Conservation (phyloP, 2,113 vertebrate species). For the Leptocoma aspasia region DNA sequence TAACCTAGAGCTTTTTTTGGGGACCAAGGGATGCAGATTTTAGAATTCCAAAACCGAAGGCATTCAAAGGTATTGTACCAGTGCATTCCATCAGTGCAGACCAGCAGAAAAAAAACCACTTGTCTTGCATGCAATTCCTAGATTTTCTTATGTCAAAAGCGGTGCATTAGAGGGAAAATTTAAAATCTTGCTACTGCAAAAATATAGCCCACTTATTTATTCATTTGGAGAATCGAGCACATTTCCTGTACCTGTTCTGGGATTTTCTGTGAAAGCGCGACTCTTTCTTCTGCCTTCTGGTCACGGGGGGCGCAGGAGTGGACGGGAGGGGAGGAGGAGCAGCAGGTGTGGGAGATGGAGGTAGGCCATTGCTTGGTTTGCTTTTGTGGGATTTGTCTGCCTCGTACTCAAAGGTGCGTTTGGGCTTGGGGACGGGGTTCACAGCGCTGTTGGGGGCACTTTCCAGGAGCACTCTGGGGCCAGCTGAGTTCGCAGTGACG, state of each 20-base stretch:
- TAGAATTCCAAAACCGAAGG: not conserved
- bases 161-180: not conserved
- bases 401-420: slow-evolving; percentile 98
- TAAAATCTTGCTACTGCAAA: not conserved
- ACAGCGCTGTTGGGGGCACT: slow-evolving; percentile 74
- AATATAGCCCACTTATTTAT: not conserved
- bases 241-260: slow-evolving; percentile 84
- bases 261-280: slow-evolving; percentile 76
- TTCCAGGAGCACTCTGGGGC: slow-evolving; percentile 72
- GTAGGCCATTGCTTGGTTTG: slow-evolving; percentile 87
- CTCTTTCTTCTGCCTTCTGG: slow-evolving; percentile 79
- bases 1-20: not conserved
- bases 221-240: not conserved
- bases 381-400: slow-evolving; percentile 87
- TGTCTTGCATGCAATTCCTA: not conserved
- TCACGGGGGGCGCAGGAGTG: slow-evolving; percentile 87
- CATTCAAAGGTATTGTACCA: not conserved
- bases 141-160: not conserved
- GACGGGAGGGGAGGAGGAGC: slow-evolving; percentile 88
- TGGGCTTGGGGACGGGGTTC: slow-evolving; percentile 97
- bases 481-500: slow-evolving; percentile 68
- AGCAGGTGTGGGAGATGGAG: slow-evolving; percentile 78
- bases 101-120: not conserved
- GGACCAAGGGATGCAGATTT: not conserved
- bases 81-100: not conserved